These are phyloP conservation scores for Neolamprologus ventralis DNA, from an alignment of 2,113 vertebrate species.

Conservation along the genomic window DNA sequence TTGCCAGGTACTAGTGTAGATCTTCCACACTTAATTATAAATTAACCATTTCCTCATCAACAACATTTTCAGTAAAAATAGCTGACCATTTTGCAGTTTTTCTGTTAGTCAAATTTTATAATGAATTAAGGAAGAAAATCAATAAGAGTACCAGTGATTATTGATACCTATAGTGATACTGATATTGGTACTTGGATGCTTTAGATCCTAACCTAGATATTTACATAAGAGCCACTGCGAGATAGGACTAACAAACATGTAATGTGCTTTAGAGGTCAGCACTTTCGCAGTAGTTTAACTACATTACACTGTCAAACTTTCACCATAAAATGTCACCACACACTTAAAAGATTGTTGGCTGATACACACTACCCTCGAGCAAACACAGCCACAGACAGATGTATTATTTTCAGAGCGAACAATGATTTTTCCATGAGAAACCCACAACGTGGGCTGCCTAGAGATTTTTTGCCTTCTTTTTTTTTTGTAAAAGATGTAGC, in stretches of 20 bases:
- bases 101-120: not conserved
- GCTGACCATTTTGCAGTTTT: not conserved
- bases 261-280: not conserved
- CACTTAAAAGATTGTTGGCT: slow-evolving; percentile 7
- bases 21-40: not conserved
- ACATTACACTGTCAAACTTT: slow-evolving; percentile 1
- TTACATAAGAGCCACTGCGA: not conserved
- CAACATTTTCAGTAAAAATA: not conserved
- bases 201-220: not conserved
- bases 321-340: not conserved
- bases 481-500: not conserved
- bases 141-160: not conserved
- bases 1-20: not conserved
- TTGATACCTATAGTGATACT: not conserved
- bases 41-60: not conserved
- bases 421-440: slow-evolving; percentile 20
- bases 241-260: not conserved
- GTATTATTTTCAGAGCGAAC: slow-evolving; percentile 34
- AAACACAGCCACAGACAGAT: slow-evolving; percentile 15
- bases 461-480: not conserved
- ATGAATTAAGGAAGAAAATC: not conserved
- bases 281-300: not conserved
- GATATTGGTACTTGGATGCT: not conserved
- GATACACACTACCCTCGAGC: slow-evolving; percentile 21
- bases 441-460: slow-evolving; percentile 23